phyloP scores from a whole-genome alignment of 2,797 vertebrate species.

The Pangasius macronema region DNA sequence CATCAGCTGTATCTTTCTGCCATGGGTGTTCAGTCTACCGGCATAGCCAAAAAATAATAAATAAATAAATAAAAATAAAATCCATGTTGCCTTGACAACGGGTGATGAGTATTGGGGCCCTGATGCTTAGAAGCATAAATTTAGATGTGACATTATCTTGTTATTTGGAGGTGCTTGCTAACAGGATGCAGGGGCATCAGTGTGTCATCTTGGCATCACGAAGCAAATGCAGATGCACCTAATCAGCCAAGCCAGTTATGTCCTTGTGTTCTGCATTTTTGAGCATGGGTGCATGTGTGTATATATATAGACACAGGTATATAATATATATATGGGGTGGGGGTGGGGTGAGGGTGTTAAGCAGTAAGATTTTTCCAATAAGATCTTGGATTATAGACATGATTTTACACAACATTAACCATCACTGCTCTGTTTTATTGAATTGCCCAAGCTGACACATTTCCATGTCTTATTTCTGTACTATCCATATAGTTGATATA shows the following conservation, averaged over 20 bases:
- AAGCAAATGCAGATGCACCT: slow-evolving; percentile 23
- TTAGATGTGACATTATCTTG: slow-evolving; percentile 51
- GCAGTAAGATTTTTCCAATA: background rate
- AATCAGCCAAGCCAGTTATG: slow-evolving; percentile 24
- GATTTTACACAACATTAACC: slow-evolving; percentile 31
- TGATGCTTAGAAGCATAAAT: slow-evolving; percentile 51
- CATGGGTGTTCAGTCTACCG: slow-evolving; percentile 52
- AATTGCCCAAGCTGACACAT: background rate
- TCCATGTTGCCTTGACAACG: slow-evolving; percentile 64
- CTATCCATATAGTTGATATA: background rate
- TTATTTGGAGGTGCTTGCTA: slow-evolving; percentile 53
- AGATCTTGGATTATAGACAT: slow-evolving; percentile 15
- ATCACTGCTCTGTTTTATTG: slow-evolving; percentile 23
- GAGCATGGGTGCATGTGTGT: background rate
- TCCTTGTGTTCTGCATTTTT: background rate
- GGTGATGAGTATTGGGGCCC: slow-evolving; percentile 43
- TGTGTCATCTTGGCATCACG: slow-evolving; percentile 31
- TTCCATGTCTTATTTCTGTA: background rate
- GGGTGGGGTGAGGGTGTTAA: background rate
- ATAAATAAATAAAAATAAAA: slow-evolving; percentile 13
- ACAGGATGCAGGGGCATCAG: slow-evolving; percentile 33
- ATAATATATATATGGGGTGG: no score
- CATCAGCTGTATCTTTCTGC: slow-evolving; percentile 58
- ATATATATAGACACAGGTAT: no score
- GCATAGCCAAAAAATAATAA: slow-evolving; percentile 23